Evolutionary conservation across 1,140 invertebrate species (phyloP).

Genomic region (Zaprionus taronus): DNA sequence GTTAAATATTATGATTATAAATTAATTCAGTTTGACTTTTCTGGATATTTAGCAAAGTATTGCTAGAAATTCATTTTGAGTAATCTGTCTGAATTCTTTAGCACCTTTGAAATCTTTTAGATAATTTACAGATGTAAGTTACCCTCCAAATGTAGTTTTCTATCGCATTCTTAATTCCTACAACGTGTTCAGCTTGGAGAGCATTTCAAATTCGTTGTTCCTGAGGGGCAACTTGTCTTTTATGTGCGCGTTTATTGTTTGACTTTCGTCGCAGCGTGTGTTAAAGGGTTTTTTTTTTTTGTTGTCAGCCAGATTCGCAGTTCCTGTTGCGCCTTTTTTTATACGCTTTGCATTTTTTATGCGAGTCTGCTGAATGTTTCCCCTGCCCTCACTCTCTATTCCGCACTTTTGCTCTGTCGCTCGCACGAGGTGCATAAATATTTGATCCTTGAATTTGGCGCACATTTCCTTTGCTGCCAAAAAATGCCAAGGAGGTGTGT

Average conservation of each 20-base stretch:
- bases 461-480: conserved; percentile 19
- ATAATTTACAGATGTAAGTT: too few relatives aligned
- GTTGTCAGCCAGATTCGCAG: conserved; percentile 22
- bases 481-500: not conserved
- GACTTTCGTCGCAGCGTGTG: conserved; percentile 36
- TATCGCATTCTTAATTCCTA: not conserved
- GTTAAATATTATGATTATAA: too few relatives aligned
- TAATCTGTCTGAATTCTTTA: too few relatives aligned
- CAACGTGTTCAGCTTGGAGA: not conserved
- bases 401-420: not conserved
- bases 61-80: too few relatives aligned
- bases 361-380: conserved; percentile 37
- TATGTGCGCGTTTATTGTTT: conserved; percentile 17
- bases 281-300: conserved; percentile 40
- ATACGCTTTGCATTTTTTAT: conserved; percentile 56
- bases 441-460: conserved; percentile 49
- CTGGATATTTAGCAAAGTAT: too few relatives aligned
- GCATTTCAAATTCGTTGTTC: conserved; percentile 6
- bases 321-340: conserved; percentile 28
- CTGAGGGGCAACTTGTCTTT: not conserved
- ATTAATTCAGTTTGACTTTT: too few relatives aligned
- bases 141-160: not conserved
- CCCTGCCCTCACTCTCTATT: conserved; percentile 15
- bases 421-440: conserved; percentile 53
- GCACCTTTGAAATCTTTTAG: too few relatives aligned